phyloP scores from a whole-genome alignment of 2,113 vertebrate genomes.

The Campylorhamphus procurvoides region DNA sequence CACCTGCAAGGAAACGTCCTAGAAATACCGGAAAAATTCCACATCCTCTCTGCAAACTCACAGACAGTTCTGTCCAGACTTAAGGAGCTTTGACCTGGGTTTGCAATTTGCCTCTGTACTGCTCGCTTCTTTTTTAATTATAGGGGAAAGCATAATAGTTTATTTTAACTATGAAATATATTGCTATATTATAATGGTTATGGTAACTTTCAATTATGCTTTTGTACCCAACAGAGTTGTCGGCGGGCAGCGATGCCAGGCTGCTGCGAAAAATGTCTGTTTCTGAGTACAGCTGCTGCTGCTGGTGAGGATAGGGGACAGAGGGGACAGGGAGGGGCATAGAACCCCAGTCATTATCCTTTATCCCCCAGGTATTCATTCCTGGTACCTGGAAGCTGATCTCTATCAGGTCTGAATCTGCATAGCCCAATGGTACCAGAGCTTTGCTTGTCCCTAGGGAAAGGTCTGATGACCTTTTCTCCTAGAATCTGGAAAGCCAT shows the following conservation, averaged over 20 bases:
- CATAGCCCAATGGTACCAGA: neutral
- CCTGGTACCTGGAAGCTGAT: neutral
- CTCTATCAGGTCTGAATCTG: neutral
- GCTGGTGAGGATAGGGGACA: neutral
- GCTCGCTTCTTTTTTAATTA: conserved; percentile 74
- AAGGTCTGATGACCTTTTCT: neutral
- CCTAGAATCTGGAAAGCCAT: conserved; percentile 52
- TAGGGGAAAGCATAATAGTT: conserved; percentile 80
- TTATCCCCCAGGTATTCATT: neutral
- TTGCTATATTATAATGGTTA: conserved; percentile 79
- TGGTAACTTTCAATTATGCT: conserved; percentile 73
- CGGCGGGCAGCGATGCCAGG: conserved; percentile 1
- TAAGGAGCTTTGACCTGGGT: conserved; percentile 52
- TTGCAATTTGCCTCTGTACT: conserved; percentile 73
- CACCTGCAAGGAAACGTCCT: neutral
- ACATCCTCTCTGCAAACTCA: conserved; percentile 8
- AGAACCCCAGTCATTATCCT: neutral
- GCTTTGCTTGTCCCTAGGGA: neutral
- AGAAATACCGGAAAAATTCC: neutral
- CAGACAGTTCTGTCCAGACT: conserved; percentile 27
- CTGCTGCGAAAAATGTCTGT: conserved; percentile 61
- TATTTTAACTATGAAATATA: conserved; percentile 83
- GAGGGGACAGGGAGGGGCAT: neutral
- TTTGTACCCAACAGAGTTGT: conserved; percentile 63
- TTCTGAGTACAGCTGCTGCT: conserved; percentile 71